Evolutionary conservation across 1,140 invertebrate species (phyloP), one percentile per base, ranked within the genome.

Genomic region (Drosophila leontia): DNA sequence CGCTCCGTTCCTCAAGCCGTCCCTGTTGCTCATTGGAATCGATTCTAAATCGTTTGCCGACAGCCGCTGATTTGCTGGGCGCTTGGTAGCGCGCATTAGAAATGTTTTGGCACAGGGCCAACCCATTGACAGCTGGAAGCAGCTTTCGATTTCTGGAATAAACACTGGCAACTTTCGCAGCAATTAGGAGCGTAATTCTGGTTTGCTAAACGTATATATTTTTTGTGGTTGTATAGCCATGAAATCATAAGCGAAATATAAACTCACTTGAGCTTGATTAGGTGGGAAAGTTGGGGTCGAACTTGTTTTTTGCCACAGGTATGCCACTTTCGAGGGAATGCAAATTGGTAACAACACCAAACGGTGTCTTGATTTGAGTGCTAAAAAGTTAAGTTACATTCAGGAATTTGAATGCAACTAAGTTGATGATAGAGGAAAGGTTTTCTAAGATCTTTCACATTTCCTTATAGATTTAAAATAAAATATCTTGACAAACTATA

Each of bases 51-150:
- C 45, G 37, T n/a, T 58, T 50, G 39, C 34, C 51, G 67, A 59
- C 53, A 41, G 55, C 71, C 51, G 29, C 72, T 78, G 47, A 48
- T 75, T 75, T 78, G 61, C 84, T 87, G 84, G 47, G 80, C 80
- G 64, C 84, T 76, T 87, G 80, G 84, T 88, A 75, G 35, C 59
- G 23, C 42, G 39, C 72, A 78, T 45, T 74, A 74, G 64, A 87
- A 78, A 78, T 75, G 84, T 75, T 87, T 82, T 87, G 80, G 84
- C 80, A 65, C 67, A 61, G 74, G 58, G 84, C 84, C 84, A 88
- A 80, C 41, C 58, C 29, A 48, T 51, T 63, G 70, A 63, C 68
- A 82, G 80, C 83, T 82, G 84, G 71, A 80, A 83, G 64, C 74
- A 78, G 81, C 84, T 87, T 87, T 88, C 84, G 68, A 44, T 87